Conservation (phyloP, 1,140 invertebrate species). For the Bombus balteatus region DNA sequence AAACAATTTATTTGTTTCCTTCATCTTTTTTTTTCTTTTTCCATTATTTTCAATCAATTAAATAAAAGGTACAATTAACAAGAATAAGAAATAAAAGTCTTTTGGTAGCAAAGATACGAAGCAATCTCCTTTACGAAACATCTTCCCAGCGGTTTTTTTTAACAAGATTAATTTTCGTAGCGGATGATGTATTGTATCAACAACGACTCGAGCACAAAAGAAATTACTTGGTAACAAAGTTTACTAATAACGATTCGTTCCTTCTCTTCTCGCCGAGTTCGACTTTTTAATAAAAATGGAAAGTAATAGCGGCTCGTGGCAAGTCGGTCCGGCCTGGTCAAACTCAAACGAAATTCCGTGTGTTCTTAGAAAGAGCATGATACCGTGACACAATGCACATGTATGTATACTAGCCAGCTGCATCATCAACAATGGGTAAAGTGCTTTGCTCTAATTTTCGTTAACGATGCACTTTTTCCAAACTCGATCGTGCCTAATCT, state of each 20-base stretch:
- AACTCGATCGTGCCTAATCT: slow-evolving; percentile 46
- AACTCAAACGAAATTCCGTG: neutral
- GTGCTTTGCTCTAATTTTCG: slow-evolving; percentile 9
- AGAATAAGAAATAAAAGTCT: too few relatives aligned
- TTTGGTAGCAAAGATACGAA: neutral
- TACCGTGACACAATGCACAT: neutral
- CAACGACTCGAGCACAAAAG: neutral
- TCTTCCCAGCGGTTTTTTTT: neutral
- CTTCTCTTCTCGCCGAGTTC: neutral
- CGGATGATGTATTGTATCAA: slow-evolving; percentile 4
- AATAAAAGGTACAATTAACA: neutral
- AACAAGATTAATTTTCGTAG: slow-evolving; percentile 22
- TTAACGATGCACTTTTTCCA: slow-evolving; percentile 12
- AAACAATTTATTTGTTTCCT: neutral
- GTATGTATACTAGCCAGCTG: neutral
- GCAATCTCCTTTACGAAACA: neutral
- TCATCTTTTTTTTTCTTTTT: neutral
- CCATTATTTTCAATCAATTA: too few relatives aligned
- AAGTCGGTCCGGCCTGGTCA: neutral
- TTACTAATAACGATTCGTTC: slow-evolving; percentile 7
- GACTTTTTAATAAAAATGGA: slow-evolving; percentile 28
- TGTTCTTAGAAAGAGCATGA: neutral
- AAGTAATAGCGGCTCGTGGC: neutral
- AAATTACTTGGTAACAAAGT: slow-evolving; percentile 25
- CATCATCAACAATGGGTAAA: neutral